phyloP scores from a whole-genome alignment of 2,113 vertebrate genomes.

The Zosterops pallidus region DNA sequence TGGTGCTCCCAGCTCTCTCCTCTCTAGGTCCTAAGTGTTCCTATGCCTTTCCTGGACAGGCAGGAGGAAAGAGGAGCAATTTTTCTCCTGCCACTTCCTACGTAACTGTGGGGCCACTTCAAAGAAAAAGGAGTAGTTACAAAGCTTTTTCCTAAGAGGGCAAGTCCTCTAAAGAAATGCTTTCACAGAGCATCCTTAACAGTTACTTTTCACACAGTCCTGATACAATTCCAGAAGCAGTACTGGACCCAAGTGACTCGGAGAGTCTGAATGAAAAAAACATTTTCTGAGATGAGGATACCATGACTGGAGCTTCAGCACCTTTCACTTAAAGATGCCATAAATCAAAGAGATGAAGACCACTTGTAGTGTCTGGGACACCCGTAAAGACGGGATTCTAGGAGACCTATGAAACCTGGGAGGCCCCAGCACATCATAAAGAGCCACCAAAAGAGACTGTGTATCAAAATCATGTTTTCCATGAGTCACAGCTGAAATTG shows the following conservation, averaged over 20 bases:
- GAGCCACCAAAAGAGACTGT: background rate
- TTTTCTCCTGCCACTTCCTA: background rate
- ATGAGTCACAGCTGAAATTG: background rate
- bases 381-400: background rate
- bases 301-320: background rate
- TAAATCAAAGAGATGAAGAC: background rate
- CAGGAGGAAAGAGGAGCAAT: background rate
- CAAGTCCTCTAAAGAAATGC: background rate
- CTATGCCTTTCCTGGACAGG: background rate
- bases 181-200: background rate
- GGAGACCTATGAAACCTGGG: background rate
- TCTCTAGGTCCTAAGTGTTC: background rate
- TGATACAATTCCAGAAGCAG: background rate
- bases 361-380: background rate
- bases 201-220: background rate
- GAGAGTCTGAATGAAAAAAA: background rate
- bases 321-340: background rate
- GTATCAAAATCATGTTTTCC: background rate
- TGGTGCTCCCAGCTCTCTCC: background rate
- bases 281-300: background rate
- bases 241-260: background rate
- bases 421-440: background rate
- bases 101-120: background rate
- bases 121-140: background rate
- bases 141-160: background rate